phyloP scores from a whole-genome alignment of 2,888 invertebrate genomes.

The Sphecodes monilicornis region DNA sequence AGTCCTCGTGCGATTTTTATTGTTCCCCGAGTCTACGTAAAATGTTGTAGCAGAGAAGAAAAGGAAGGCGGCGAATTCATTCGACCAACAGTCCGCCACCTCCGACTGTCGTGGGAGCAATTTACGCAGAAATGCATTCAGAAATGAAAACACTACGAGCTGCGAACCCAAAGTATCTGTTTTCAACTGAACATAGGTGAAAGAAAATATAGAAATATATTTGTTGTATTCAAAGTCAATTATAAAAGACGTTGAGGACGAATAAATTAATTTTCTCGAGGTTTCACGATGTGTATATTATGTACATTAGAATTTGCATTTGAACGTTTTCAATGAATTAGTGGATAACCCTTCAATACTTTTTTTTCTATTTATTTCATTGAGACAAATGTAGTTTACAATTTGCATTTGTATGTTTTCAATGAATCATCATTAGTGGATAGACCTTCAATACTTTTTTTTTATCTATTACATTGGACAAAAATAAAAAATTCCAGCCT shows the following conservation, averaged over 20 bases:
- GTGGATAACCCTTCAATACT: no score
- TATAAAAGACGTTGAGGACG: neutral
- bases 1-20: conserved; percentile 70
- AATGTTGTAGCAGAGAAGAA: conserved; percentile 56
- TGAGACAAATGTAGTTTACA: no score
- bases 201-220: no score
- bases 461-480: no score
- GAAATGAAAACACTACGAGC: conserved; percentile 62
- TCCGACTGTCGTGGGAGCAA: conserved; percentile 54
- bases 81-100: conserved; percentile 67
- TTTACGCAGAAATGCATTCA: conserved; percentile 55
- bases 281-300: neutral
- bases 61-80: conserved; percentile 69
- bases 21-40: conserved; percentile 70
- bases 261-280: neutral
- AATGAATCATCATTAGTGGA: no score
- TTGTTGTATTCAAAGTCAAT: neutral
- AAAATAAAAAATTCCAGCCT: no score
- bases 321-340: no score
- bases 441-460: no score
- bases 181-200: conserved; percentile 58
- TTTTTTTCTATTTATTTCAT: no score
- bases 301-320: neutral
- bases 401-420: neutral
- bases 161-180: conserved; percentile 60